Evolutionary conservation across 2,888 invertebrate genomes (phyloP).

Genomic region (Chelonus formosanus): DNA sequence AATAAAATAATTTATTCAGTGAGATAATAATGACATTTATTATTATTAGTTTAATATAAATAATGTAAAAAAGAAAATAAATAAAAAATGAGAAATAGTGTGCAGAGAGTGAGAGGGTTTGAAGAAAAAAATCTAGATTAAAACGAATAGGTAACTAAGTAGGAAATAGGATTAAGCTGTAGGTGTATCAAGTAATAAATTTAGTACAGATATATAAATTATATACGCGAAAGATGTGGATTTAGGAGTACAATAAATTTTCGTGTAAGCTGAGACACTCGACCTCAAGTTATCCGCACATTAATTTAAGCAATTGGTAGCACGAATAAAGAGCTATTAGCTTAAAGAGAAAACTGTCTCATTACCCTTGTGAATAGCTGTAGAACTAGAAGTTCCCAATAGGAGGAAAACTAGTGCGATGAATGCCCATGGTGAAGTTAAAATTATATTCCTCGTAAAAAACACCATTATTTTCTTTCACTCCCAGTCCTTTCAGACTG

Average conservation of each 20-base stretch:
- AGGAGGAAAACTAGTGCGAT: conserved; percentile 57
- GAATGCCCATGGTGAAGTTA: conserved; percentile 48
- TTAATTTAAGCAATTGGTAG: conserved; percentile 12
- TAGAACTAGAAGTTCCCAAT: conserved; percentile 60
- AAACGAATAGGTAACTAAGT: too few species aligned
- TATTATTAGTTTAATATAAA: too few species aligned
- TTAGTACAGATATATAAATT: background rate
- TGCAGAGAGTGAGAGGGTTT: too few species aligned
- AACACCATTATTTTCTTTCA: conserved; percentile 43
- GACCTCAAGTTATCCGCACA: background rate
- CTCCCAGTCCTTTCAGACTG: conserved; percentile 40
- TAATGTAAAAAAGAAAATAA: too few species aligned
- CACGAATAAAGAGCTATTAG: conserved; percentile 9
- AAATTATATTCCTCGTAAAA: conserved; percentile 11
- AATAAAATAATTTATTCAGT: too few species aligned
- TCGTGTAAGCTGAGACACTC: conserved; percentile 10
- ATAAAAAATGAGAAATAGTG: too few species aligned
- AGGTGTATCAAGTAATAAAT: too few species aligned
- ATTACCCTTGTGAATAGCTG: conserved; percentile 61
- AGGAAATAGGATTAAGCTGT: too few species aligned
- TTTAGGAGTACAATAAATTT: conserved; percentile 5
- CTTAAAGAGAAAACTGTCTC: conserved; percentile 5
- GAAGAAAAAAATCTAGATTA: too few species aligned
- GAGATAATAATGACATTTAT: too few species aligned
- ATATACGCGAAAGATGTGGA: background rate